Percentiles rank a stretch among this genome's conserved stretches.
These are phyloP conservation scores for Xiphophorus birchmanni DNA, from an alignment of 2,797 vertebrate species.

Conservation along the genomic window DNA sequence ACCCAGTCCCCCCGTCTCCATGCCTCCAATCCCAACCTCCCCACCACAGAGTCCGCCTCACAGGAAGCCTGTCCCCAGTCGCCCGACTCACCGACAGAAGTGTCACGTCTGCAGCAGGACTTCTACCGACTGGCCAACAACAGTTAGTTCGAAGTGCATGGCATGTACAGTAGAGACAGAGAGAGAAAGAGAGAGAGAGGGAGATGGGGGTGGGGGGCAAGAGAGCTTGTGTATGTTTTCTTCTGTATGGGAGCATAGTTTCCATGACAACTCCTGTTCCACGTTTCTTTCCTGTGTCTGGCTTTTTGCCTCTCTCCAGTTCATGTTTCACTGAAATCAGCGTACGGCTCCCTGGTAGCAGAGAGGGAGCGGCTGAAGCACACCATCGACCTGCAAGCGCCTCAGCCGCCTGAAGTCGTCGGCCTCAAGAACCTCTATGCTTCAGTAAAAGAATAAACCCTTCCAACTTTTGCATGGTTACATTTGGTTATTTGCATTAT, in stretches of 20 bases:
- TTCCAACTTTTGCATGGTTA: background rate
- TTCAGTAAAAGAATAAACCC: slow-evolving; percentile 77
- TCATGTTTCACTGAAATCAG: slow-evolving; percentile 89
- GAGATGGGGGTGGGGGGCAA: background rate
- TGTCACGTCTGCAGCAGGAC: slow-evolving; percentile 91
- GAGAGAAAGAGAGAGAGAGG: background rate
- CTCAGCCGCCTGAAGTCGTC: slow-evolving; percentile 83
- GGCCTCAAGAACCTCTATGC: slow-evolving; percentile 84
- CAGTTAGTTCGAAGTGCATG: slow-evolving; percentile 78
- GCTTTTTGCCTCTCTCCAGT: slow-evolving; percentile 78
- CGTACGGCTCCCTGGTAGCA: slow-evolving; percentile 84
- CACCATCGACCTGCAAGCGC: slow-evolving; percentile 84
- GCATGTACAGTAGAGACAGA: background rate
- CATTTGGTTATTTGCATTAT: background rate
- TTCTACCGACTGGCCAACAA: slow-evolving; percentile 90
- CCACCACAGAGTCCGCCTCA: slow-evolving; percentile 84
- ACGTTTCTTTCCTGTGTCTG: slow-evolving; percentile 20
- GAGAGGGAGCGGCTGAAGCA: slow-evolving; percentile 89
- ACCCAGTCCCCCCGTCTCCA: slow-evolving; percentile 86
- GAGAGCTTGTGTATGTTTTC: slow-evolving; percentile 7
- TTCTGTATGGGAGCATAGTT: slow-evolving; percentile 43
- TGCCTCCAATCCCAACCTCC: slow-evolving; percentile 94
- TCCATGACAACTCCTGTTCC: slow-evolving; percentile 49
- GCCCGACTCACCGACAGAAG: slow-evolving; percentile 90
- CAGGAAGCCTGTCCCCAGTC: slow-evolving; percentile 87